Conservation (phyloP, 2,113 vertebrate genomes). For the Pangasianodon hypophthalmus region DNA sequence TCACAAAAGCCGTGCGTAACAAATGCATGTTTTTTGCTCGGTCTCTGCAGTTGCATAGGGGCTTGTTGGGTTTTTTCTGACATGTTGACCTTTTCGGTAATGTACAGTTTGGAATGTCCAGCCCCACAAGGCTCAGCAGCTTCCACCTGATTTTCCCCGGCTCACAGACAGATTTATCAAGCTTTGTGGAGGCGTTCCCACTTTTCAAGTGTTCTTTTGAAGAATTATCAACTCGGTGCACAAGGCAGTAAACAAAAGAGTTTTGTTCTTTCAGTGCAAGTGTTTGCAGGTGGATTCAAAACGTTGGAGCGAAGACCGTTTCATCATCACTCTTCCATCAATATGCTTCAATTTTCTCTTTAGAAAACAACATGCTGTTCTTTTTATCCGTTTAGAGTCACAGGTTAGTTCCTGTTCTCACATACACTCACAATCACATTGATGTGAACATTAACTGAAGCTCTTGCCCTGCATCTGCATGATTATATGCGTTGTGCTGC, state of each 20-base stretch:
- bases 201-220: conserved; percentile 3
- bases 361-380: neutral
- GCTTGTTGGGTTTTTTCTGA: neutral
- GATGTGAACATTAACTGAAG: too few relatives aligned
- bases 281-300: neutral
- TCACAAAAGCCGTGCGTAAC: neutral
- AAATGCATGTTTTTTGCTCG: neutral
- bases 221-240: conserved; percentile 11
- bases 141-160: too few relatives aligned
- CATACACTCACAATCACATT: too few relatives aligned
- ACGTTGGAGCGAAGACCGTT: neutral
- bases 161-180: conserved; percentile 7
- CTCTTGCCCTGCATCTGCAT: too few relatives aligned
- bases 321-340: neutral
- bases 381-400: neutral
- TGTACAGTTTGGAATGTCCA: neutral
- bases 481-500: too few relatives aligned
- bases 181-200: neutral
- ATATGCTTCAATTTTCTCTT: neutral
- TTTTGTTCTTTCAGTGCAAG: neutral
- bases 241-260: neutral
- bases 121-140: neutral
- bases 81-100: conserved; percentile 35
- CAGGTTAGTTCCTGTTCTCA: neutral
- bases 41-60: neutral